A percentile compares a stretch with the other conserved stretches of the same genome.
phyloP scores from a whole-genome alignment of 2,888 invertebrate genomes.

The Sphaerophoria taeniata region DNA sequence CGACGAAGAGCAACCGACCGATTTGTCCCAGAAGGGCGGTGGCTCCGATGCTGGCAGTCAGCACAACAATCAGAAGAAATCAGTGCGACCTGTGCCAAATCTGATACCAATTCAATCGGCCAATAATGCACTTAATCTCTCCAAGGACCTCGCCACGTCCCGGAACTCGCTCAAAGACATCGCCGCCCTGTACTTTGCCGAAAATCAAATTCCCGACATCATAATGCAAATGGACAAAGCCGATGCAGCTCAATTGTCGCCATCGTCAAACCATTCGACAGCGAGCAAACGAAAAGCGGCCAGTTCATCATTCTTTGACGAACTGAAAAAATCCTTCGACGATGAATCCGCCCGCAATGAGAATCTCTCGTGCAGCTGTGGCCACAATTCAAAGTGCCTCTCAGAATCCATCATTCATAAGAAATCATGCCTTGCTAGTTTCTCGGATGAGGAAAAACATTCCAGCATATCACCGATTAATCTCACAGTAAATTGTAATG shows the following conservation, averaged over 20 bases:
- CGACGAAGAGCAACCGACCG: conserved; percentile 81
- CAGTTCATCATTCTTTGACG: conserved; percentile 92
- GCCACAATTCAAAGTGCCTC: conserved; percentile 90
- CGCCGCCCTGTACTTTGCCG: conserved; percentile 83
- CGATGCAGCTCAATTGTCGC: conserved; percentile 78
- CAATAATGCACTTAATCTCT: conserved; percentile 80
- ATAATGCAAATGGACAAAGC: conserved; percentile 77
- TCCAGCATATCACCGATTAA: conserved; percentile 82
- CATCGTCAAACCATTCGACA: conserved; percentile 77
- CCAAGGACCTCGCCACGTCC: conserved; percentile 80
- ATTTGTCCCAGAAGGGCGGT: conserved; percentile 82
- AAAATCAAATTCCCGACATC: conserved; percentile 78
- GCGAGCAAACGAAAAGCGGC: conserved; percentile 80
- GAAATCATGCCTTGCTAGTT: conserved; percentile 84
- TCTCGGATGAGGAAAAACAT: conserved; percentile 81
- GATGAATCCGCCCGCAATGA: conserved; percentile 86
- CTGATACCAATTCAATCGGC: conserved; percentile 87
- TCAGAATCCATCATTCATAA: conserved; percentile 92
- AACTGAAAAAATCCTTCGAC: conserved; percentile 89
- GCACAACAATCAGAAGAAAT: conserved; percentile 78
- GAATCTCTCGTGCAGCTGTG: conserved; percentile 88
- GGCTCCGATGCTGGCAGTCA: conserved; percentile 79
- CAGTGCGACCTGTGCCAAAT: conserved; percentile 88
- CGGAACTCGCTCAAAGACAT: conserved; percentile 84
- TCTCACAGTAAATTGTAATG: conserved; percentile 80